Evolutionary conservation across 2,113 vertebrate species (phyloP).

Genomic region (Ptyas mucosa): DNA sequence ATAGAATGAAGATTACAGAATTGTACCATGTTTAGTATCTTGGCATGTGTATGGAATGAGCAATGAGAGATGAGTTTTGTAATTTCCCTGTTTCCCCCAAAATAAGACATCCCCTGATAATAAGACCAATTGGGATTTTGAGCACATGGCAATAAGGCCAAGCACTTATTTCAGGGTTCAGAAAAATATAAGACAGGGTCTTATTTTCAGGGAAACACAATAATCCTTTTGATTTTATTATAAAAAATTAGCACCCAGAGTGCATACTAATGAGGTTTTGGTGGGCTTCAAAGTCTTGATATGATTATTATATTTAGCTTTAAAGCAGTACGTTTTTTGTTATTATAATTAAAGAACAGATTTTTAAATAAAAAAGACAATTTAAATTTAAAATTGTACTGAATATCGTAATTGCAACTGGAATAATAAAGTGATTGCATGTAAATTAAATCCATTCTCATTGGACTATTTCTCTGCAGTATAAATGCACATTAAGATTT

Average conservation of each 20-base stretch:
- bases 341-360: background rate
- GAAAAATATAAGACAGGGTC: too few species aligned
- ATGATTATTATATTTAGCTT: background rate
- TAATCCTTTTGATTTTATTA: background rate
- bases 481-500: background rate
- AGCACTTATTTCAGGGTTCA: too few species aligned
- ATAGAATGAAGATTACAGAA: background rate
- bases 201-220: too few species aligned
- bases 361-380: background rate
- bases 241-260: background rate
- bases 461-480: background rate
- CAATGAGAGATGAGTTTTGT: background rate
- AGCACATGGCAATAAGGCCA: too few species aligned
- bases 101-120: too few species aligned
- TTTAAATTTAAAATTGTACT: background rate
- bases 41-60: background rate
- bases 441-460: background rate
- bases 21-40: background rate
- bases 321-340: background rate
- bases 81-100: background rate
- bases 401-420: background rate
- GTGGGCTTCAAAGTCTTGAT: background rate
- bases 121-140: too few species aligned
- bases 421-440: background rate
- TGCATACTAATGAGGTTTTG: background rate